These are phyloP conservation scores for Forbesichthys agassizii DNA, from an alignment of 2,113 vertebrate genomes.

Conservation along the genomic window DNA sequence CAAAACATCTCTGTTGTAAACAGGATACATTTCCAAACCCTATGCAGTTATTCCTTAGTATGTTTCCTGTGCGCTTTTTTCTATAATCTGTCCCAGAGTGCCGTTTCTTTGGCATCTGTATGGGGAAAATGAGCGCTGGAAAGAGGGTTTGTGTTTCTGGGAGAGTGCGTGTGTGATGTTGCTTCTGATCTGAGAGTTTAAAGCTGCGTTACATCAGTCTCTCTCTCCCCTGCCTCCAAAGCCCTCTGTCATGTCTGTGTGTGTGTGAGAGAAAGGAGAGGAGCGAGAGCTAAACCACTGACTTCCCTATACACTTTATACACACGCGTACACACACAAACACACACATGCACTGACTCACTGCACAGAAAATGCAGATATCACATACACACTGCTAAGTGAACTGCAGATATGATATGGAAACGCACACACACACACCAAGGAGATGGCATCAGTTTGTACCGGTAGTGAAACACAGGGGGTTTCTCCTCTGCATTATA, in stretches of 20 bases:
- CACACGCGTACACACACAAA: constrained; percentile 11
- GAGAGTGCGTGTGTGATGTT: background rate
- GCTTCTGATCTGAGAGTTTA: constrained; percentile 43
- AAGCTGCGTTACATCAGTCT: constrained; percentile 66
- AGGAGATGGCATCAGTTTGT: constrained; percentile 35
- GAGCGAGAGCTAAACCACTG: constrained; percentile 17
- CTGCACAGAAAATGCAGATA: background rate
- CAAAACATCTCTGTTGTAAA: constrained; percentile 12
- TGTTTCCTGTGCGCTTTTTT: too few species aligned
- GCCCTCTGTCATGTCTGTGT: constrained; percentile 36
- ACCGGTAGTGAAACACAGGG: constrained; percentile 35
- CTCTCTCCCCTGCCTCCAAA: constrained; percentile 44
- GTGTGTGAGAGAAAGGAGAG: constrained; percentile 8
- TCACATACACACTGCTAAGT: background rate
- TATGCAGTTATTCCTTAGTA: too few species aligned
- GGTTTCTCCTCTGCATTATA: constrained; percentile 62
- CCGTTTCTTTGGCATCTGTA: constrained; percentile 29
- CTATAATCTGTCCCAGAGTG: background rate
- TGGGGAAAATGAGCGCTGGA: constrained; percentile 36
- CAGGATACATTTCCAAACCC: constrained; percentile 23
- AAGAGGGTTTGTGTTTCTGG: constrained; percentile 5
- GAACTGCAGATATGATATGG: background rate
- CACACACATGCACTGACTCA: background rate
- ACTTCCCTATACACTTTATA: constrained; percentile 15
- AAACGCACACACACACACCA: background rate